These are phyloP conservation scores for Siniperca chuatsi DNA, from an alignment of 2,113 vertebrate species.

Conservation along the genomic window DNA sequence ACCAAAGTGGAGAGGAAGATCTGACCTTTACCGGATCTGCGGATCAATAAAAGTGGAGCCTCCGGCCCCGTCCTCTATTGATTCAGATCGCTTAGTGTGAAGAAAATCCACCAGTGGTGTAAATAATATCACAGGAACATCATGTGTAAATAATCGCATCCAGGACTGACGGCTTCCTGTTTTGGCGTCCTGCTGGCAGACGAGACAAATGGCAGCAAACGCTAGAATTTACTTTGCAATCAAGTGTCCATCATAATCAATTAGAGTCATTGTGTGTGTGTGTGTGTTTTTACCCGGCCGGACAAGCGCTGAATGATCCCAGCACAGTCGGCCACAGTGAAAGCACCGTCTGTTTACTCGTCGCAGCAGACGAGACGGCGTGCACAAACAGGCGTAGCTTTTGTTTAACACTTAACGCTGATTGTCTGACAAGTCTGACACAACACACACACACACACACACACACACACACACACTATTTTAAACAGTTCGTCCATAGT, in stretches of 20 bases:
- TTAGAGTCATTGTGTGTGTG: not conserved
- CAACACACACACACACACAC: not conserved
- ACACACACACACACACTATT: not conserved
- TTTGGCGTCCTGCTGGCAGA: not conserved
- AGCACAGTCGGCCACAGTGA: conserved; percentile 40
- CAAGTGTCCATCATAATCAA: not conserved
- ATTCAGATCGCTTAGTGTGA: not conserved
- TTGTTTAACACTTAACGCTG: conserved; percentile 15
- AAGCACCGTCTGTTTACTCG: conserved; percentile 52
- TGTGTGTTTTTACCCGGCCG: conserved; percentile 1
- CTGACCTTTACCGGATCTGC: no score
- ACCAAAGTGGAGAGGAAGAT: not conserved
- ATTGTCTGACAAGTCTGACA: not conserved
- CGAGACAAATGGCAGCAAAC: not conserved
- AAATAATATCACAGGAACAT: not conserved
- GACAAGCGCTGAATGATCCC: conserved; percentile 32
- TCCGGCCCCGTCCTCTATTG: not conserved
- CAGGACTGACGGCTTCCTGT: not conserved
- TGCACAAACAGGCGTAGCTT: conserved; percentile 17
- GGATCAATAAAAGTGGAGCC: not conserved
- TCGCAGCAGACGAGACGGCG: not conserved
- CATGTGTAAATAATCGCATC: not conserved
- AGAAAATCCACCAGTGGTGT: not conserved
- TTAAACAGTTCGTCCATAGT: no score
- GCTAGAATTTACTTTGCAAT: not conserved